Evolutionary conservation across 2,888 invertebrate genomes (phyloP), one percentile per base, ranked within the genome.

Genomic region (Drosophila kambysellisi): DNA sequence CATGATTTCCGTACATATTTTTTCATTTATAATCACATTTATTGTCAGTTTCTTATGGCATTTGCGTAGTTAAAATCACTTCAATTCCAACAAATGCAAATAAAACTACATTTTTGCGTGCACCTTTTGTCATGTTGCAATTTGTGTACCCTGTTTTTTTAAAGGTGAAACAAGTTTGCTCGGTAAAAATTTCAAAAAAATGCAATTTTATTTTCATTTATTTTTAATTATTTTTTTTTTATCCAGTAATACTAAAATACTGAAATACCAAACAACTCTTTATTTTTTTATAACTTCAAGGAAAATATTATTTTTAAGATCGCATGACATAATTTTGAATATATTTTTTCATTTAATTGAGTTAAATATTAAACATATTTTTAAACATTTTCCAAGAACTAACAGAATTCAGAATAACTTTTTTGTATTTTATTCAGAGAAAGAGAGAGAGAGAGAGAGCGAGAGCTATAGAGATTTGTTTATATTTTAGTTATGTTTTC

Each of bases 61-160:
- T 81, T 79, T 84, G 68, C 78, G 85, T 73, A 80, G 57, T 68
- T 68, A 66, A 83, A 85, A 88, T 69, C 70, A 74, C 57, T 64
- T 66, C 53, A 59, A 62, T 62, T n/a, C 29, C 48, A 39, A 50
- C 43, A 29, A 20, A 15, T 39, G 1, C 32, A 12, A 32, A 29
- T 39, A 39, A n/a, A 57, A 43, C 32, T 35, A 3, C 6, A 53
- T 17, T 35, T 25, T 25, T 25, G 25, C 64, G 39, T 56, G 51
- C 32, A 0, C 43, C 41, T n/a, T 11, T 15, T 48, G 37, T 25
- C 46, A n/a, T 35, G 43, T 61, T 30, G 30, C 43, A 20, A 17
- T 54, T 68, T 54, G 8, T 20, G 48, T 63, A 48, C 50, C 6
- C 50, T 56, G 2, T 1, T 48, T n/a, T 30, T 30, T 1, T 3